Conservation (phyloP, 2,113 vertebrate species). For the Anarrhichthys ocellatus region DNA sequence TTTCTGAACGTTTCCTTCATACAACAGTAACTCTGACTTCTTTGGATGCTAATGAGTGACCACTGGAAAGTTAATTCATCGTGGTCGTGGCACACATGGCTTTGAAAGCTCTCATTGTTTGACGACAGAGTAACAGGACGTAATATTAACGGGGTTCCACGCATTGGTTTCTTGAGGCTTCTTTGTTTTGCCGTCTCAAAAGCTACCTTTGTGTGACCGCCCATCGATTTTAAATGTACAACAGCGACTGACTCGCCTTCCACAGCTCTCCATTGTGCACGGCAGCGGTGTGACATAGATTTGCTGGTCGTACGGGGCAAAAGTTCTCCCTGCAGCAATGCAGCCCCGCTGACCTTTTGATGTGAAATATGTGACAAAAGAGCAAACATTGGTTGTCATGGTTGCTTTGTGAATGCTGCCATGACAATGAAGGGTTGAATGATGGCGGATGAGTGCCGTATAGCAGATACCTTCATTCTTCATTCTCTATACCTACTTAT, state of each 20-base stretch:
- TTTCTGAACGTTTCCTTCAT: background rate
- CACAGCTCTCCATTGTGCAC: conserved; percentile 44
- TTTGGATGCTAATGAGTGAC: background rate
- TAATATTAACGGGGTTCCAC: conserved; percentile 34
- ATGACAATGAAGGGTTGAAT: background rate
- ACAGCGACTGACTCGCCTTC: conserved; percentile 23
- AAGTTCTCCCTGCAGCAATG: background rate
- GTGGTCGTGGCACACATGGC: background rate
- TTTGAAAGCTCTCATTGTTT: conserved; percentile 36
- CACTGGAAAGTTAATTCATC: conserved; percentile 3
- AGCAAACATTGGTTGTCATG: background rate
- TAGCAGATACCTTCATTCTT: background rate
- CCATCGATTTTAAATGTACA: conserved; percentile 41
- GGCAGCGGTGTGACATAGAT: conserved; percentile 13
- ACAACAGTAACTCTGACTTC: background rate
- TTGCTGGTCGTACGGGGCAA: conserved; percentile 6
- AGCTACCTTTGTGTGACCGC: conserved; percentile 64
- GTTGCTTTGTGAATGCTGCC: background rate
- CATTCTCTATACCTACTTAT: background rate
- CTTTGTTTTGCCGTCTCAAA: conserved; percentile 60
- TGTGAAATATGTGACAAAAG: background rate
- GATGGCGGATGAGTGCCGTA: background rate
- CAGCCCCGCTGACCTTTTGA: background rate
- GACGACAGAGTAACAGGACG: background rate
- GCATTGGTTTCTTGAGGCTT: conserved; percentile 32